phyloP scores from a whole-genome alignment of 2,113 vertebrate species.

The Corythornis vintsioides region DNA sequence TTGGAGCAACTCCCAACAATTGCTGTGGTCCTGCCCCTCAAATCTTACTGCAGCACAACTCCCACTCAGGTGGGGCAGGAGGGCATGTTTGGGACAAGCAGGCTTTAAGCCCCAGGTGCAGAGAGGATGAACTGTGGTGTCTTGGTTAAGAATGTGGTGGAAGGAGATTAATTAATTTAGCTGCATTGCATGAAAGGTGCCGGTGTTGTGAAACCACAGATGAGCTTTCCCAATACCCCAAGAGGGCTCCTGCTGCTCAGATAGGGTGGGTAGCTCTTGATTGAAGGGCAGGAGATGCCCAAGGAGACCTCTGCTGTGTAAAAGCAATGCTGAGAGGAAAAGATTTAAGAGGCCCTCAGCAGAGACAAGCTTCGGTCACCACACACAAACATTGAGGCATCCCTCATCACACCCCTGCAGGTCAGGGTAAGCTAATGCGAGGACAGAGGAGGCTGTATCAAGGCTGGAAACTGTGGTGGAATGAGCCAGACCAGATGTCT shows the following conservation, averaged over 20 bases:
- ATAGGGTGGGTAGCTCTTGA: constrained; percentile 14
- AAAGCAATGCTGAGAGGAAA: neutral
- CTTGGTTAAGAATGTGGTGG: neutral
- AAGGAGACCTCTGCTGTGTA: constrained; percentile 6
- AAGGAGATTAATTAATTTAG: constrained; percentile 31
- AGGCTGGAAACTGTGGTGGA: neutral
- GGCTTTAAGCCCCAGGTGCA: neutral
- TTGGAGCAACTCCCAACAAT: neutral
- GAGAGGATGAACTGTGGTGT: neutral
- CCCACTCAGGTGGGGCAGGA: neutral
- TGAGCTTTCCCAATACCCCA: neutral
- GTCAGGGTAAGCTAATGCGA: neutral
- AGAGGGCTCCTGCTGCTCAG: neutral
- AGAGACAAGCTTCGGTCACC: neutral
- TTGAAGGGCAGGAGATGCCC: constrained; percentile 15
- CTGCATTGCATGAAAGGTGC: neutral
- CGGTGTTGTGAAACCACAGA: constrained; percentile 21
- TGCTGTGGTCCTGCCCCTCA: neutral
- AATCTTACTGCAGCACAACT: neutral
- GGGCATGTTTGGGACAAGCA: neutral
- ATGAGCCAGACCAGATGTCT: neutral
- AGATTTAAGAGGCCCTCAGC: neutral
- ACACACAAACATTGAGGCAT: neutral
- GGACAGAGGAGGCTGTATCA: neutral
- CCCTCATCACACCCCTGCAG: neutral